Evolutionary conservation across 2,113 vertebrate species (phyloP), one percentile per base, ranked within the genome.

Genomic region (Tychaedon coryphoeus): DNA sequence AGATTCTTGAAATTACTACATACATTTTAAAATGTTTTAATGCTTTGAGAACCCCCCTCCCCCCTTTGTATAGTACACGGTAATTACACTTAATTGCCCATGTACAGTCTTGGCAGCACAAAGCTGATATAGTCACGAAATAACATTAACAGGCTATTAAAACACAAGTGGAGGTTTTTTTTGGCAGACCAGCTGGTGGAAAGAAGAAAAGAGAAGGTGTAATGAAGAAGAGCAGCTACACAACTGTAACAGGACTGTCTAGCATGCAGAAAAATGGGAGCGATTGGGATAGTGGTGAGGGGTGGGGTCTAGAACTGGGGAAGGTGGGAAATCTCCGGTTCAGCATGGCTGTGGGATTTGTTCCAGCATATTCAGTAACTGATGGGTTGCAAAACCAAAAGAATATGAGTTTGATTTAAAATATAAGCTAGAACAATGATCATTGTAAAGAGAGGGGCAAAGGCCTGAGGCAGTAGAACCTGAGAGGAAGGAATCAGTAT

Each of bases 201-300:
- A 77, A 76, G 29, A 85, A 65, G 51, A 75, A 57, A 80, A 90
- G 23, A 69, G 34, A 48, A 87, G 14, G 5, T 61, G 20, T 83
- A 92, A 79, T 24, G 26, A 15, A 71, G 5, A 71, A 53, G 7
- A 61, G 10, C 7, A 62, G 34, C 28, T 28, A 17, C 3, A 1
- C 33, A 42, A 61, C 31, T 57, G 12, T 51, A 64, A 38, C 26
- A 58, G 26, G 48, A 85, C 10, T 42, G 14, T 36, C 19, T 15
- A 61, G 48, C 5, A 10, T 36, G 12, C 18, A 84, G 51, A 70
- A 84, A 88, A 86, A 31, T 38, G 48, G 33, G 19, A 67, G 61
- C 43, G 48, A 24, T 18, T 11, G 10, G 14, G 8, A 22, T 1
- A 24, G 34, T 18, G 33, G 1, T 3, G 5, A 6, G 3, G 6